Base-by-base conservation (phyloP, 2,888 invertebrate genomes). In the Gymnosoma rotundatum region DNA sequence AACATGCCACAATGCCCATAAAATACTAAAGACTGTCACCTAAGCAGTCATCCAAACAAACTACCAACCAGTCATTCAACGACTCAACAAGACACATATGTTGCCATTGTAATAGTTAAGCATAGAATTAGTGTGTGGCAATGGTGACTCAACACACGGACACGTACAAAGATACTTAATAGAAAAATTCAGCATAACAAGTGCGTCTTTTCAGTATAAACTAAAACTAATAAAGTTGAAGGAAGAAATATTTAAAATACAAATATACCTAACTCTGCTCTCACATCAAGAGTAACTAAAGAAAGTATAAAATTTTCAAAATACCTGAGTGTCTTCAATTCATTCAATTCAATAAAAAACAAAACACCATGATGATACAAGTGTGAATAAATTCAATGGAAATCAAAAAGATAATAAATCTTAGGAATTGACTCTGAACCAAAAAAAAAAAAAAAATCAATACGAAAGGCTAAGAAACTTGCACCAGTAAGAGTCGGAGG, bases 11-110 rank as follows among this genome's bases (percentile, higher is more conserved):
- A 64, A 70, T 78, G 78, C 70, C 74, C 81, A 84, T 84, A 84
- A 84, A 83, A 81, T 80, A 81, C 84, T 81, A 80, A 83, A 70
- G 81, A 81, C 81, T 84, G 84, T 84, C 84, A 78, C 66, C 80
- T 45, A 76, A 61, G 52, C 50, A 80, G 76, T 76, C 54, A 76
- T 25, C 74, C 63, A 70, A 72, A 66, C 38, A 73, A 64, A 74
- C 58, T 76, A n/a, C 48, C 50, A 83, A 45, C 32, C 63, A 78
- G 73, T 63, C 60, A 64, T 20, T 50, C 69, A 75, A 50, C 20
- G 63, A 70, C 38, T 25, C 21, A 67, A 42, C 50, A 63, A 66
- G 72, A 73, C 67, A 80, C 79, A 80, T 76, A 83, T 84, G 84
- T 74, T 81, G 81, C 70, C 81, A 83, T 78, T 76, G 76, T 67